Base-by-base conservation (phyloP, 1,140 invertebrate species). In the Lysiphlebus fabarum region DNA sequence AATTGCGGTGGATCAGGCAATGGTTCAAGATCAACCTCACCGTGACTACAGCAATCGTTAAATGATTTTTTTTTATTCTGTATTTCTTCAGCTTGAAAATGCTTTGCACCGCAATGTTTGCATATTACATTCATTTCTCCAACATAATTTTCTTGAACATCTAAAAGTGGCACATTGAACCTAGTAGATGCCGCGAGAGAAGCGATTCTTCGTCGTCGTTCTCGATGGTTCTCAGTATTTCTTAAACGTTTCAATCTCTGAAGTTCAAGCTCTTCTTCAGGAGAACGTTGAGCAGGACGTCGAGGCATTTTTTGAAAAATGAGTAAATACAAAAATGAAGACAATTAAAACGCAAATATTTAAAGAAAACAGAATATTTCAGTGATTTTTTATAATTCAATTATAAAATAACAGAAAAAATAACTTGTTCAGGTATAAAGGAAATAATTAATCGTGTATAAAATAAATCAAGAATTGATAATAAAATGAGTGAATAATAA, bases 31-130 rank as follows among this genome's bases (percentile, higher is more conserved):
- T 2, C n/a, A 33, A 63, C 62, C 34, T 51, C 44, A 11, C 62
- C 58, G 42, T 63, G 53, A 48, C 54, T 63, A 44, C 58, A 60
- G 34, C 62, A 63, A 59, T 63, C 62, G 12, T 59, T 54, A 40
- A 59, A 63, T 5, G 55, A 63, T 14, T 41, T 38, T 38, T 26
- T 17, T 43, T 47, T 56, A 26, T 56, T 59, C 4, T 44, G 33
- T 36, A 56, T 6, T 59, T 53, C 50, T 56, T 63, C 62, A 41
- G 58, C 42, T n/a, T 11, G 7, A 42, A 63, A 63, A 45, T 63
- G 57, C 58, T 36, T 55, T 34, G 58, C 58, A 37, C 12, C 34
- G 38, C 54, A 59, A 34, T 63, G 57, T 26, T n/a, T 11, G 40
- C 57, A 63, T 37, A 51, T 9, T 9, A 48, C 11, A 40, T 54